Conservation (phyloP, 1,140 invertebrate species). For the Cephus cinctus region DNA sequence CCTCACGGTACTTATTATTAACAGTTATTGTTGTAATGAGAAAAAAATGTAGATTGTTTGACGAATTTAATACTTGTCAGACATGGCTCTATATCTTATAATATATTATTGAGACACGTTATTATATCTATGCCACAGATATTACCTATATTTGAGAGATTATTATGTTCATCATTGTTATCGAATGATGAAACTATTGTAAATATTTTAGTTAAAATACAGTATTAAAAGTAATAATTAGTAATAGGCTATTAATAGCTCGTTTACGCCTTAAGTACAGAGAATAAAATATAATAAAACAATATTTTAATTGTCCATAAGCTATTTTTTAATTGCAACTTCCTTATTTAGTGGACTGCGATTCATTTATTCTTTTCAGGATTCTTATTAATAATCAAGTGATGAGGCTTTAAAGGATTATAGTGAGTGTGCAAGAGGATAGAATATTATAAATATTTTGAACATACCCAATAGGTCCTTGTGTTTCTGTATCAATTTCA, state of each 20-base stretch:
- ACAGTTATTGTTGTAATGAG: no score
- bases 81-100: conserved; percentile 9
- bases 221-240: conserved; percentile 54
- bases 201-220: conserved; percentile 51
- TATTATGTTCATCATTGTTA: conserved; percentile 42
- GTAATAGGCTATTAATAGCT: conserved; percentile 34
- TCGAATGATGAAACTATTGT: conserved; percentile 38
- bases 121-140: conserved; percentile 20
- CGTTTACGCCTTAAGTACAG: conserved; percentile 42
- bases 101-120: conserved; percentile 23
- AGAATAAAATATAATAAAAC: no score
- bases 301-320: no score
- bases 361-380: no score
- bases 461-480: no score
- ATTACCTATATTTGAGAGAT: conserved; percentile 43
- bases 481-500: no score
- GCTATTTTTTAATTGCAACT: no score
- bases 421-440: no score
- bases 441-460: conserved; percentile 34
- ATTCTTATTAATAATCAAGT: no score
- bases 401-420: no score
- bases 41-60: conserved; percentile 6
- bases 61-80: neutral
- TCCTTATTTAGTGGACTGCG: no score
- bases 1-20: conserved; percentile 19